Conservation (phyloP, 2,113 vertebrate genomes). For the Parotia lawesii region DNA sequence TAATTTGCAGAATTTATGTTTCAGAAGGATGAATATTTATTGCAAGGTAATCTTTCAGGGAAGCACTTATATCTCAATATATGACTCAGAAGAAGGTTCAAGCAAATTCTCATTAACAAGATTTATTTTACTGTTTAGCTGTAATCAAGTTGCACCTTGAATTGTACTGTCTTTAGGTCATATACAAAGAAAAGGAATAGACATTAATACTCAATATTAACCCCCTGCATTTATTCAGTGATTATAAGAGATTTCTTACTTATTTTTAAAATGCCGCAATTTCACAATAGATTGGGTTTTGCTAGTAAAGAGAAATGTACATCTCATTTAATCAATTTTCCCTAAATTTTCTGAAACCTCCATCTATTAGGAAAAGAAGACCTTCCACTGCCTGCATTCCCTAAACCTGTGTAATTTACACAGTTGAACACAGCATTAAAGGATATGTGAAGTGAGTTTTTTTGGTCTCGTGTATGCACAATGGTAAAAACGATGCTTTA, state of each 20-base stretch:
- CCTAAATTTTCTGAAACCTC: not conserved
- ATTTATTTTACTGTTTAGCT: conserved; percentile 21
- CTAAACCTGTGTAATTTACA: not conserved
- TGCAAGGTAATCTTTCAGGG: conserved; percentile 18
- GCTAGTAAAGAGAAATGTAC: not conserved
- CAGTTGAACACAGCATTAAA: not conserved
- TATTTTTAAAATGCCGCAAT: not conserved
- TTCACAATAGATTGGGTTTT: not conserved
- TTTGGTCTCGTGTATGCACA: not conserved
- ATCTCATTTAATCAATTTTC: not conserved
- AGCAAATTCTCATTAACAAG: conserved; percentile 21
- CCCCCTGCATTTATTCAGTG: not conserved
- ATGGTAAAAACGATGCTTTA: not conserved
- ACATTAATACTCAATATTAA: not conserved
- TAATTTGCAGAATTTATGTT: conserved; percentile 22
- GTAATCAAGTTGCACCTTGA: not conserved
- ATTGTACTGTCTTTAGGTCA: not conserved
- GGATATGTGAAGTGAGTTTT: not conserved
- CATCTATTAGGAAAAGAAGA: not conserved
- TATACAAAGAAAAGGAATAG: not conserved
- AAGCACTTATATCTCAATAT: conserved; percentile 8
- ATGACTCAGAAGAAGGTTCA: conserved; percentile 1
- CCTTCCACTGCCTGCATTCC: not conserved
- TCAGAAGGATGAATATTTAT: conserved; percentile 19
- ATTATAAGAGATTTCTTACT: not conserved